Evolutionary conservation across 2,797 vertebrate genomes (phyloP), one percentile per base, ranked within the genome.

Genomic region (Tamandua tetradactyla): DNA sequence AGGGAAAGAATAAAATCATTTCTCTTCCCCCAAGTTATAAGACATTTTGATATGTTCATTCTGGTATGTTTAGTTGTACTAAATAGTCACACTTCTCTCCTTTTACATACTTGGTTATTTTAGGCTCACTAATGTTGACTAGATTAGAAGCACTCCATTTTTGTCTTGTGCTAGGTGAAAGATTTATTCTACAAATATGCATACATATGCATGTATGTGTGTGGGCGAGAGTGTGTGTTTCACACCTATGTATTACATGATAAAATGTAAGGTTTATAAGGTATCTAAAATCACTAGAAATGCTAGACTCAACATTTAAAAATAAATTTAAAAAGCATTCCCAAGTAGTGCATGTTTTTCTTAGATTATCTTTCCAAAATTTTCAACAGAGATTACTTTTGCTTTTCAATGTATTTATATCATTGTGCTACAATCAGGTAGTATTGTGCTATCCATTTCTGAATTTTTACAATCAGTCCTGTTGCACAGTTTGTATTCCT

Each of bases 351-450:
- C n/a, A 55, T 84, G 20, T 37, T 79, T 22, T 83, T 87, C 86
- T 80, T 22, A 57, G 47, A 66, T 62, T 42, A 30, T 66, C 79
- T 82, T 88, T 83, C 27, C 40, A 80, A 89, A 87, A 68, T 59
- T 88, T 95, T 87, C 89, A 88, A 78, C 69, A 86, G 49, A 86
- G n/a, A n/a, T 91, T 86, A 79, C 20, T 64, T 42, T n/a, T n/a
- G n/a, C n/a, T n/a, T n/a, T n/a, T n/a, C n/a, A n/a, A n/a, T n/a
- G n/a, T n/a, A n/a, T n/a, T n/a, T n/a, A n/a, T n/a, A n/a, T n/a
- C n/a, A n/a, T n/a, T n/a, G n/a, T n/a, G n/a, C n/a, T n/a, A n/a
- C n/a, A n/a, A n/a, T n/a, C n/a, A n/a, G n/a, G n/a, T n/a, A n/a
- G n/a, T n/a, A n/a, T n/a, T n/a, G n/a, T n/a, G n/a, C n/a, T n/a